Evolutionary conservation across 2,888 invertebrate species (phyloP), one percentile per base, ranked within the genome.

Genomic region (Ochropleura plecta): DNA sequence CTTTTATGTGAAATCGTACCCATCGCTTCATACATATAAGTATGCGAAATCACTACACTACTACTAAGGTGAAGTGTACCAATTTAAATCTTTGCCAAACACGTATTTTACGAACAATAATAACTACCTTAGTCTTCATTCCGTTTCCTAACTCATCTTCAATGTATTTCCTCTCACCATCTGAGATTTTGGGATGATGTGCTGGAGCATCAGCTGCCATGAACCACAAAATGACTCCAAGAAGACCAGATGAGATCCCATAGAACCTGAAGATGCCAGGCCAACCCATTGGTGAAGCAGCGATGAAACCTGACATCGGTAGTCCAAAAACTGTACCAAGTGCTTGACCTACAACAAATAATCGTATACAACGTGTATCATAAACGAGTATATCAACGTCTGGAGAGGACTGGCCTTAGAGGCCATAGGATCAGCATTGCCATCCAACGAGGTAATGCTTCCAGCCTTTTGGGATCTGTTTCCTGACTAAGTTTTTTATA

Each of bases 231-330:
- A 96, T 64, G 0, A 96, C 83, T 0, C 97, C 96, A 95, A 97
- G 97, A 0, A 97, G 9, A 0, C 97, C 93, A 0, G 98, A 97
- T 0, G 97, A 85, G 6, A 96, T 91, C 0, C 98, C 98, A 84
- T 98, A 98, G 68, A 98, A 94, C 80, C 98, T 98, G 90, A 98
- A 98, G 67, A 98, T 97, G 5, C 98, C 97, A 0, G 98, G 98
- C 98, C 98, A 98, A 7, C 98, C 98, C 16, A 97, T 89, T 0
- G 93, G 73, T 0, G 98, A 97, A 0, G 97, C 97, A 0, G 98
- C 97, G 62, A 99, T 95, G 57, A 97, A 95, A 0, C 98, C 98
- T 16, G 98, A 97, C 48, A 98, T 93, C 0, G 98, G 97, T 89
- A 98, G 91, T 74, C 98, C 97, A 1, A 98, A 89, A 0, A 98